Percentiles rank a stretch among this genome's conserved stretches.
These are phyloP conservation scores for Caprella mutica DNA, from an alignment of 2,888 invertebrate genomes.

Conservation along the genomic window DNA sequence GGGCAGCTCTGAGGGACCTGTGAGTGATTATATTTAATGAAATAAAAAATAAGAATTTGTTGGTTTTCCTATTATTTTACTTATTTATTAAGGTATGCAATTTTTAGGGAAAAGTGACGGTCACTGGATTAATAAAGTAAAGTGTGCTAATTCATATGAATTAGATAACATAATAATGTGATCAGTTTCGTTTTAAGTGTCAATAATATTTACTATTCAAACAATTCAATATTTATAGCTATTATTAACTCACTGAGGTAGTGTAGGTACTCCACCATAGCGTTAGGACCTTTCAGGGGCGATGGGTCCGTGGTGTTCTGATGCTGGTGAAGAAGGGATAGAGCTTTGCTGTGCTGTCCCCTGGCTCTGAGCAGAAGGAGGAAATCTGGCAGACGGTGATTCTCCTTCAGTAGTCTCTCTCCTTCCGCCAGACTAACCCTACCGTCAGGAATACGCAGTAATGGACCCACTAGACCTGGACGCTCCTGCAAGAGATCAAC, in stretches of 20 bases:
- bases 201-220: no score
- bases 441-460: slow-evolving; percentile 68
- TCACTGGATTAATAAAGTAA: no score
- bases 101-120: no score
- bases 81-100: no score
- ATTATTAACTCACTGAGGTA: slow-evolving; percentile 72
- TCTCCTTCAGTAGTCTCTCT: slow-evolving; percentile 71
- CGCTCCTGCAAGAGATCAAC: slow-evolving; percentile 44
- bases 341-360: slow-evolving; percentile 79
- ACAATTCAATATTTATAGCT: no score
- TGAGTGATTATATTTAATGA: not conserved
- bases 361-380: slow-evolving; percentile 92
- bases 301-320: slow-evolving; percentile 50
- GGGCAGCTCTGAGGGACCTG: slow-evolving; percentile 63
- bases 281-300: slow-evolving; percentile 62
- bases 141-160: no score
- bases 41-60: not conserved
- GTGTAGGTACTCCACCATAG: slow-evolving; percentile 78
- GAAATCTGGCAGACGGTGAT: slow-evolving; percentile 80
- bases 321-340: slow-evolving; percentile 59
- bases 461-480: slow-evolving; percentile 82
- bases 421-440: slow-evolving; percentile 89
- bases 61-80: no score
- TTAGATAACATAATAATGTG: no score
- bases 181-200: no score